A percentile compares a stretch with the other conserved stretches of the same genome.
phyloP scores from a whole-genome alignment of 2,888 invertebrate genomes.

The Erpobdella octoculata region DNA sequence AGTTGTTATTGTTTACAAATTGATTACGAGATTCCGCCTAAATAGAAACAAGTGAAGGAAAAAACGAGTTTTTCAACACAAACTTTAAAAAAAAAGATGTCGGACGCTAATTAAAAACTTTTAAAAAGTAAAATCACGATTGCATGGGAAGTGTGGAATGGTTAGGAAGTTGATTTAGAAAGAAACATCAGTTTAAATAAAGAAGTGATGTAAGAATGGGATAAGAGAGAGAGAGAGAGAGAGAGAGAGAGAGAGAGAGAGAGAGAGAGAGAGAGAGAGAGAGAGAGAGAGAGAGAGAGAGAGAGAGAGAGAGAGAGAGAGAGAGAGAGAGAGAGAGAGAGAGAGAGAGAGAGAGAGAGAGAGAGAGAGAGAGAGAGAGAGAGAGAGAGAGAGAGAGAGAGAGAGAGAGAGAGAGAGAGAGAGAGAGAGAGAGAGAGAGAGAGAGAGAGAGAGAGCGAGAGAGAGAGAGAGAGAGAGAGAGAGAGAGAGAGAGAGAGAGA shows the following conservation, averaged over 20 bases:
- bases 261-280: conserved; percentile 35
- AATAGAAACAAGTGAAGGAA: no score
- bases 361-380: not conserved
- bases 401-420: not conserved
- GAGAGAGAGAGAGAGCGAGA: no score
- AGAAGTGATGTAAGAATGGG: no score
- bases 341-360: conserved; percentile 5
- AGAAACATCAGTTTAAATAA: no score
- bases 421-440: not conserved
- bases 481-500: no score
- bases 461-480: no score
- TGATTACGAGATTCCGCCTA: no score
- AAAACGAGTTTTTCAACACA: no score
- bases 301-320: conserved; percentile 31
- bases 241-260: conserved; percentile 31
- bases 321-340: not conserved
- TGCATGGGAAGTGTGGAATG: not conserved
- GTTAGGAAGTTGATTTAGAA: not conserved
- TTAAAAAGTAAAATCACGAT: not conserved
- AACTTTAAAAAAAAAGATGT: not conserved
- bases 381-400: not conserved
- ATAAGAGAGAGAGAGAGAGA: not conserved
- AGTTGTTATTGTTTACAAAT: no score
- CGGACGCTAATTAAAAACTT: not conserved
- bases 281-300: conserved; percentile 33